Base-by-base conservation (phyloP, 2,797 vertebrate species). In the Apogon hyalosoma region DNA sequence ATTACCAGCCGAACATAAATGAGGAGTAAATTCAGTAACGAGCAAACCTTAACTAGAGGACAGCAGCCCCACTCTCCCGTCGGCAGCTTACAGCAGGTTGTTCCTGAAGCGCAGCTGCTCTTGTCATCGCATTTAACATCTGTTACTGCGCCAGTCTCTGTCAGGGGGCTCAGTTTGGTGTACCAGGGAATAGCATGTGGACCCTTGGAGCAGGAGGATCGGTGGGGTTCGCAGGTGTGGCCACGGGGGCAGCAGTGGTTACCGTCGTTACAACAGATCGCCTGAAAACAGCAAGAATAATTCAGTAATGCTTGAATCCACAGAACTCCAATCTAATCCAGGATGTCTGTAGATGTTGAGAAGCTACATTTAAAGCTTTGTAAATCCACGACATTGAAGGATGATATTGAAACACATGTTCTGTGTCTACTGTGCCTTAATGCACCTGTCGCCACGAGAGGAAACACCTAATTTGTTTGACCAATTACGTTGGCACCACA, bases 61-160 rank as follows among this genome's bases (percentile, higher is more conserved):
- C 94, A 95, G 88, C 94, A 95, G 69, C 92, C 93, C 94, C 94
- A 94, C 46, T 80, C 75, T 16, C 92, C 92, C 0, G 87, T 79
- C 21, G 61, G n/a, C 67, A 94, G 88, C 13, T 79, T 88, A 43
- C 94, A 95, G 88, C 94, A 94, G 46, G 94, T 94, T 5, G 87
- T 90, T 1, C 94, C 94, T 0, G 93, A 54, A 0, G 93, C 87
- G 16, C 93, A 95, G 85, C 90, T 93, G 77, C 68, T 94, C 36
- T 86, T 80, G 47, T 91, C 13, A 56, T 94, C 94, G 40, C 94
- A 94, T 59, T 91, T 92, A 1, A 94, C 77, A 1, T 94, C 91
- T 0, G 36, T 14, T 1, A 47, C 11, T 1, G n/a, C 0, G 18
- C 9, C 19, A 0, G 36, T 61, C 53, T 39, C 40, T 0, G 19